These are phyloP conservation scores for Ptilonorhynchus violaceus DNA, from an alignment of 2,113 vertebrate genomes.

Conservation along the genomic window DNA sequence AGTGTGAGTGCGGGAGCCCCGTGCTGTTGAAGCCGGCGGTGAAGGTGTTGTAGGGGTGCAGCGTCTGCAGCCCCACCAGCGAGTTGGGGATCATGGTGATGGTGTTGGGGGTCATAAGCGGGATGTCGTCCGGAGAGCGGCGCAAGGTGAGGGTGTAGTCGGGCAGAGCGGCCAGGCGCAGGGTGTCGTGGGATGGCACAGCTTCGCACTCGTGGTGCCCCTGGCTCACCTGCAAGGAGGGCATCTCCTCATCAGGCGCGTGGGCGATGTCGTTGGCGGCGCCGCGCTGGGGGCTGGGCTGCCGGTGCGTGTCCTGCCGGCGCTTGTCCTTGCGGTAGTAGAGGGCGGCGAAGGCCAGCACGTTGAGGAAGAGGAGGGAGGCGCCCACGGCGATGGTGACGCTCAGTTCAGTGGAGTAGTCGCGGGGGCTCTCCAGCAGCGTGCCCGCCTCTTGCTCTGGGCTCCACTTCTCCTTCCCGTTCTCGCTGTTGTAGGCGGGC, in stretches of 20 bases:
- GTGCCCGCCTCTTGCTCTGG: conserved; percentile 86
- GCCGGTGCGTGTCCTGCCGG: conserved; percentile 88
- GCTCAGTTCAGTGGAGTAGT: conserved; percentile 97
- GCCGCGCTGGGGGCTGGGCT: conserved; percentile 89
- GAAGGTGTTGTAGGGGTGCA: conserved; percentile 98
- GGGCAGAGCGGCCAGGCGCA: conserved; percentile 88
- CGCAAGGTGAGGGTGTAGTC: conserved; percentile 97
- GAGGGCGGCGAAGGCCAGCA: conserved; percentile 94
- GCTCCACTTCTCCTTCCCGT: conserved; percentile 85
- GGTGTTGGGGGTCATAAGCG: conserved; percentile 97
- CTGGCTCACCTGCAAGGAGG: conserved; percentile 95
- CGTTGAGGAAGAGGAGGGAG: conserved; percentile 96
- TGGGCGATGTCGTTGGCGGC: conserved; percentile 85
- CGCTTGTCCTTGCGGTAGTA: conserved; percentile 99
- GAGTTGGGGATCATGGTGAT: conserved; percentile 99
- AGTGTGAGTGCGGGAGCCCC: conserved; percentile 97
- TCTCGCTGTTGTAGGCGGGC: conserved; percentile 90
- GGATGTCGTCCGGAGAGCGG: conserved; percentile 96
- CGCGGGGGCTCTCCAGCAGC: conserved; percentile 90
- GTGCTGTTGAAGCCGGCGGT: conserved; percentile 96
- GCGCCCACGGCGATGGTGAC: conserved; percentile 97
- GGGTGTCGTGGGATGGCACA: conserved; percentile 83
- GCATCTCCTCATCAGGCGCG: conserved; percentile 91
- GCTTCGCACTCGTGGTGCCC: conserved; percentile 91
- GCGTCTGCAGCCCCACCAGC: conserved; percentile 94